Conservation (phyloP, 2,797 vertebrate species). For the Todus mexicanus region DNA sequence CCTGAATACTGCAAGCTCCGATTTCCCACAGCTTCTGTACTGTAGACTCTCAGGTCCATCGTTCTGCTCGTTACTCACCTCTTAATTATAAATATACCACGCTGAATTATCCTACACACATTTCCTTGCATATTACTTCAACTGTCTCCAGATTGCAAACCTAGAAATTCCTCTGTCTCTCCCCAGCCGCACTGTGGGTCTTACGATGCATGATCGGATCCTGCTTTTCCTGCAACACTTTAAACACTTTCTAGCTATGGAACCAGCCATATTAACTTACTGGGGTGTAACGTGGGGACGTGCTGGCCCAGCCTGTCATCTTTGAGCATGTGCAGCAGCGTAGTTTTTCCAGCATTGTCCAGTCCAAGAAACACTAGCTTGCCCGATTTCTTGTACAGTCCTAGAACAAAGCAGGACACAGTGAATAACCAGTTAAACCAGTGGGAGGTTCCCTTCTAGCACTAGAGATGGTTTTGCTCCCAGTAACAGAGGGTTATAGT, state of each 20-base stretch:
- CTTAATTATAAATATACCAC: not conserved
- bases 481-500: not conserved
- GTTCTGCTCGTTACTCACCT: not conserved
- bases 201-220: not conserved
- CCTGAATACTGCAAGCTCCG: not conserved
- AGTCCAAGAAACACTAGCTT: slow-evolving; percentile 98
- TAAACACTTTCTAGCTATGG: not conserved
- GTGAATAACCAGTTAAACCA: not conserved
- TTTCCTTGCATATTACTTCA: not conserved
- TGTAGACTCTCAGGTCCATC: not conserved
- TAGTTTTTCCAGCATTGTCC: slow-evolving; percentile 99
- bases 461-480: not conserved
- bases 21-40: not conserved
- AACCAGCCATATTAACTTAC: slow-evolving; percentile 77
- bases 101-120: not conserved
- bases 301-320: slow-evolving; percentile 97
- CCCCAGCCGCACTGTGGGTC: no score
- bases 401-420: slow-evolving; percentile 72
- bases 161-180: not conserved
- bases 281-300: slow-evolving; percentile 95
- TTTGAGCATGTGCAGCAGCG: slow-evolving; percentile 98
- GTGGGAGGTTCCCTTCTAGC: not conserved
- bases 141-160: not conserved
- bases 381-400: slow-evolving; percentile 97
- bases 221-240: not conserved